Conservation (phyloP, 1,140 invertebrate genomes). For the Halyomorpha halys region DNA sequence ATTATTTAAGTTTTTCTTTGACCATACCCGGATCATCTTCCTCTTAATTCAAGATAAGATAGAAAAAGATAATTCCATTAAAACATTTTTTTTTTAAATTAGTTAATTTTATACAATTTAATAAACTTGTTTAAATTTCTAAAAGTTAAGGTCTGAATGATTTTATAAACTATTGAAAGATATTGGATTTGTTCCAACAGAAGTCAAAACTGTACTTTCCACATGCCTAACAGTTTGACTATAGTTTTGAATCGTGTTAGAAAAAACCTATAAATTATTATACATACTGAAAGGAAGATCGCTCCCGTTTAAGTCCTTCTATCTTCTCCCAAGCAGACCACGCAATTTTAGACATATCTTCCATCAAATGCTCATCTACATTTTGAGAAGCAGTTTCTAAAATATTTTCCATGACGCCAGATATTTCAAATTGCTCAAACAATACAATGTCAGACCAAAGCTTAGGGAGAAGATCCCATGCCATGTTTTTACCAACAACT, state of each 20-base stretch:
- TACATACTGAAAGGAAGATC: constrained; percentile 6
- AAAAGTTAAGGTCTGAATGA: neutral
- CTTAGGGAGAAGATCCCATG: constrained; percentile 52
- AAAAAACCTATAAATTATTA: neutral
- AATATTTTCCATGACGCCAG: constrained; percentile 43
- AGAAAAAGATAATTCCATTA: too few relatives aligned
- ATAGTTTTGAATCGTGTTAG: too few relatives aligned
- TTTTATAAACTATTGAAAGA: neutral
- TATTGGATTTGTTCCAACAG: too few relatives aligned
- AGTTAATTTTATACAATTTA: too few relatives aligned
- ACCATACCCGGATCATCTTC: too few relatives aligned
- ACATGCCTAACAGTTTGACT: too few relatives aligned
- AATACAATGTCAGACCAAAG: constrained; percentile 68
- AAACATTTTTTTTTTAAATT: too few relatives aligned
- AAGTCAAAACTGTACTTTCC: too few relatives aligned
- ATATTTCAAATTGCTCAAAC: constrained; percentile 49
- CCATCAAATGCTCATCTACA: constrained; percentile 33
- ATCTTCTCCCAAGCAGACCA: constrained; percentile 43
- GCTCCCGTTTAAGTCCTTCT: constrained; percentile 32
- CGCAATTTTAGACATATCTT: constrained; percentile 42
- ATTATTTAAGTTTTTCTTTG: too few relatives aligned
- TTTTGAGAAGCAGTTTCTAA: constrained; percentile 45
- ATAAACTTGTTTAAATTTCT: too few relatives aligned
- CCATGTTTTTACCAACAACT: constrained; percentile 48
- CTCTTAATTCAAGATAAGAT: too few relatives aligned